Evolutionary conservation across 2,888 invertebrate genomes (phyloP).

Genomic region (Cheilosia impressa): DNA sequence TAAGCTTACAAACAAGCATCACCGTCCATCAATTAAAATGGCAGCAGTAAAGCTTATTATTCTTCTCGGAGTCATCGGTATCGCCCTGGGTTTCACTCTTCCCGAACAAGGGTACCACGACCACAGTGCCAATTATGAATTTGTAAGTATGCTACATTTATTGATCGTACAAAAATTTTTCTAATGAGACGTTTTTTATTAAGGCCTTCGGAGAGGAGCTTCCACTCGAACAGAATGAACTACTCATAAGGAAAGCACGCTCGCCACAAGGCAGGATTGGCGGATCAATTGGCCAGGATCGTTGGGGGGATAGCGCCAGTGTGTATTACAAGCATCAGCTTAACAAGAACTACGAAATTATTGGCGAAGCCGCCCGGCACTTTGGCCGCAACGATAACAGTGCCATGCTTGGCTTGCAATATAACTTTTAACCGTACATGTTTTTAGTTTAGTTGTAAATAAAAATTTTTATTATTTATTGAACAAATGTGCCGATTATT

Average conservation of each 20-base stretch:
- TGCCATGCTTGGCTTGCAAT: slow-evolving; percentile 4
- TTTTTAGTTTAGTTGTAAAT: background rate
- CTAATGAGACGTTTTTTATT: background rate
- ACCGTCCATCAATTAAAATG: slow-evolving; percentile 1
- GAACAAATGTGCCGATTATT: background rate
- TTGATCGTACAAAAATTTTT: background rate
- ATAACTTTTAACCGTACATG: background rate
- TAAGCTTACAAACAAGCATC: too few species aligned
- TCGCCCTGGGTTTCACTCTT: slow-evolving; percentile 26
- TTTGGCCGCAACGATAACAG: slow-evolving; percentile 18
- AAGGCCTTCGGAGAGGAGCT: background rate
- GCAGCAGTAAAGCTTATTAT: slow-evolving; percentile 24
- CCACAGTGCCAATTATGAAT: background rate
- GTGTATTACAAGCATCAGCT: slow-evolving; percentile 11
- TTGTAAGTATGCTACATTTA: background rate
- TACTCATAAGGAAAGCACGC: slow-evolving; percentile 1
- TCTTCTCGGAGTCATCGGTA: slow-evolving; percentile 14
- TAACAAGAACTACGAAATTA: slow-evolving; percentile 12
- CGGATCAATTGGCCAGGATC: background rate
- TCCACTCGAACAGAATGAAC: background rate
- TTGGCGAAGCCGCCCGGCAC: background rate
- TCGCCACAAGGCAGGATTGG: slow-evolving; percentile 19
- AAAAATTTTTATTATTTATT: background rate
- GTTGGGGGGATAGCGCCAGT: background rate
- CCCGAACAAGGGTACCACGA: background rate